Conservation (phyloP, 2,888 invertebrate species). For the Hyposoter dolosus region DNA sequence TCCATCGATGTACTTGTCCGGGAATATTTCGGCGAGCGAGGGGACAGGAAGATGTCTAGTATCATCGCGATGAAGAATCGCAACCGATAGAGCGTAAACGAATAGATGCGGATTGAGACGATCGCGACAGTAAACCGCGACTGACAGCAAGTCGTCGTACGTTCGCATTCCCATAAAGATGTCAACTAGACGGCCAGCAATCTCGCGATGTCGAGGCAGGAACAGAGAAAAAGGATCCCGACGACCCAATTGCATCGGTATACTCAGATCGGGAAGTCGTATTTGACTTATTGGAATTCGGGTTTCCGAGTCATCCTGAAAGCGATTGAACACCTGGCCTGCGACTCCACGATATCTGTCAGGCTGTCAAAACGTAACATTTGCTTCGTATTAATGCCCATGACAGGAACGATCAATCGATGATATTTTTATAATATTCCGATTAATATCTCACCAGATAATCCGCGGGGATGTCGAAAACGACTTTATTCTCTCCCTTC, state of each 20-base stretch:
- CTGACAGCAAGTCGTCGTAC: constrained; percentile 90
- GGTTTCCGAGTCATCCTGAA: constrained; percentile 84
- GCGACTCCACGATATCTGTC: constrained; percentile 87
- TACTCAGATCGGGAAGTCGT: constrained; percentile 87
- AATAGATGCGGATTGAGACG: constrained; percentile 93
- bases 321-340: constrained; percentile 87
- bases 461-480: constrained; percentile 88
- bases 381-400: neutral
- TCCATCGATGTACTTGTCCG: constrained; percentile 93
- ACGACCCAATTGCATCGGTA: constrained; percentile 88
- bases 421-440: neutral
- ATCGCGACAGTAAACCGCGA: constrained; percentile 90
- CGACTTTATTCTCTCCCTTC: constrained; percentile 88
- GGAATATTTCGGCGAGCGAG: constrained; percentile 92
- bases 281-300: constrained; percentile 88
- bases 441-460: constrained; percentile 87
- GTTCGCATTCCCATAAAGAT: constrained; percentile 90
- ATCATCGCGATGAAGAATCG: constrained; percentile 90
- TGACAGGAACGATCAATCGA: neutral
- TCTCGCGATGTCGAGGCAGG: constrained; percentile 89
- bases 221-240: constrained; percentile 91
- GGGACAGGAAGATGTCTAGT: constrained; percentile 90
- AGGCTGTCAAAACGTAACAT: constrained; percentile 78
- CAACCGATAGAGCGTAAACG: constrained; percentile 92
- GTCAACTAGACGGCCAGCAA: constrained; percentile 90